phyloP scores from a whole-genome alignment of 2,797 vertebrate genomes.

The Knipowitschia caucasica region DNA sequence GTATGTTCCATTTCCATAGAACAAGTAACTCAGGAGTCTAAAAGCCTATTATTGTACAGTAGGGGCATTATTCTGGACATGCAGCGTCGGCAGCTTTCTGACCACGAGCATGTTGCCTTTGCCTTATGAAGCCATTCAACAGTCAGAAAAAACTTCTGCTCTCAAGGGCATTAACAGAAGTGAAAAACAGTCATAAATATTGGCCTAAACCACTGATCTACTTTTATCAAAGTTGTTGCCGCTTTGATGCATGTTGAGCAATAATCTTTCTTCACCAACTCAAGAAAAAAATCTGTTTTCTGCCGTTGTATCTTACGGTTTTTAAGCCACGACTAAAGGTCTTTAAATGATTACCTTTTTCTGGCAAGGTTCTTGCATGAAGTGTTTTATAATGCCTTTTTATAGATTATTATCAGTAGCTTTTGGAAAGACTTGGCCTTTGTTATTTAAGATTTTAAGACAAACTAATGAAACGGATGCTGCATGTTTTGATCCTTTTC shows the following conservation, averaged over 20 bases:
- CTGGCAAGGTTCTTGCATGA: conserved; percentile 54
- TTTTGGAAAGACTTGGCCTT: conserved; percentile 25
- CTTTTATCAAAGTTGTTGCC: neutral
- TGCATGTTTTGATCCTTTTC: conserved; percentile 34
- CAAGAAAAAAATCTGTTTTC: too few relatives aligned
- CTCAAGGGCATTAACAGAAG: neutral
- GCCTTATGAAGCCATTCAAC: conserved; percentile 52
- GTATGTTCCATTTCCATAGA: neutral
- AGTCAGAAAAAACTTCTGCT: conserved; percentile 8
- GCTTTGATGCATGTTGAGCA: conserved; percentile 1
- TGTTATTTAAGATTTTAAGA: neutral
- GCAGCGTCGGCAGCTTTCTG: neutral
- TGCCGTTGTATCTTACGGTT: too few relatives aligned
- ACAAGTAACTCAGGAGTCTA: conserved; percentile 48
- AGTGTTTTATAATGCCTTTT: conserved; percentile 23
- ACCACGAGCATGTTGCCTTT: conserved; percentile 23
- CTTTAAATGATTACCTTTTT: conserved; percentile 52
- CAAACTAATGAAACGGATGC: conserved; percentile 12
- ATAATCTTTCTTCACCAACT: neutral
- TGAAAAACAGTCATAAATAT: neutral
- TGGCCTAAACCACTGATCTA: neutral
- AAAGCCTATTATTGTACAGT: conserved; percentile 1
- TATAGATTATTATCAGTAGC: neutral
- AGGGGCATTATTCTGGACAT: conserved; percentile 12
- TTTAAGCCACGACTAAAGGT: too few relatives aligned